Conservation (phyloP, 2,797 vertebrate genomes). For the Peromyscus aztecus region DNA sequence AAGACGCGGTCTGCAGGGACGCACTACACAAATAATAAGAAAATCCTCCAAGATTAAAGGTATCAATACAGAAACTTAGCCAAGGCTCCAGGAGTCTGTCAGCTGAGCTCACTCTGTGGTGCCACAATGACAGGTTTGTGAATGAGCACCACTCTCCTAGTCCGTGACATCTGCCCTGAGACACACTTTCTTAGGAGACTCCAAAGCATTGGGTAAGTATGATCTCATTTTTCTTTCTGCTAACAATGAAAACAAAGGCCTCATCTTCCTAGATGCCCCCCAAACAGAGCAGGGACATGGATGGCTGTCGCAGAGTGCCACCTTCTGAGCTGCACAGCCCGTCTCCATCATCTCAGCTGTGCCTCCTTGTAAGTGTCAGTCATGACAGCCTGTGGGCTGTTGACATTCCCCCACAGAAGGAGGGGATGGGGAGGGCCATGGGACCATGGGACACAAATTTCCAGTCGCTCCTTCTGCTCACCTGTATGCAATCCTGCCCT, state of each 20-base stretch:
- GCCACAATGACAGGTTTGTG: constrained; percentile 3
- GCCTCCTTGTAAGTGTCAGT: neutral
- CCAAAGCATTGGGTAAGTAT: neutral
- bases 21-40: neutral
- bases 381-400: rapidly evolving
- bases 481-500: neutral
- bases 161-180: constrained; percentile 16
- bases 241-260: neutral
- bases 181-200: constrained; percentile 2
- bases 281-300: neutral
- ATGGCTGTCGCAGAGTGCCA: rapidly evolving
- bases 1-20: neutral
- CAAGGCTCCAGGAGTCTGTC: neutral
- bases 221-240: neutral
- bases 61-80: neutral
- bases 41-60: constrained; percentile 19
- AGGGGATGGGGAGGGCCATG: neutral
- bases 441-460: no score
- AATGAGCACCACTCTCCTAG: neutral
- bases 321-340: neutral
- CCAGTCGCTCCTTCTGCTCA: neutral
- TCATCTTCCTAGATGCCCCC: neutral
- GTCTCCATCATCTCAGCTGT: no score
- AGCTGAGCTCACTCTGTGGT: neutral
- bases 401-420: neutral